Base-by-base conservation (phyloP, 2,113 vertebrate genomes). In the Rhinichthys klamathensis region DNA sequence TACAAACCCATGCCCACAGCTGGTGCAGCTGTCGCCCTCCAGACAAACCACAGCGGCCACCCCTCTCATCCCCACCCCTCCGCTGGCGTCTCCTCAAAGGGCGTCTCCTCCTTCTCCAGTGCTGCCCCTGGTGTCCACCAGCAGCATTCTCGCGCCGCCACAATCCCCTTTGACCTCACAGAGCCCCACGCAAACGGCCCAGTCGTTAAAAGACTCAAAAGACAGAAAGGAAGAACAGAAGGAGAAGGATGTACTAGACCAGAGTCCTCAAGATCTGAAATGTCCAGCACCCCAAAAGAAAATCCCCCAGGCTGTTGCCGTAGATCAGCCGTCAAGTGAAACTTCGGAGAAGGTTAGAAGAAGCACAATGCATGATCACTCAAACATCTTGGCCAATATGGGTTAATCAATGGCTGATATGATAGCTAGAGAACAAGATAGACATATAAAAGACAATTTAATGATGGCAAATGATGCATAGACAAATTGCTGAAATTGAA, bases 81-180 rank as follows among this genome's bases (percentile, higher is more conserved):
- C 89, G 0, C 82, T 91, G 6, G 78, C 91, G 1, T 93, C 93
- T 2, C 90, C 92, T 27, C 90, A 91, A 0, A 85, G 91, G 13
- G 90, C 91, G 0, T 92, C 91, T 0, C 92, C 91, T 13, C 88
- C 86, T 9, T 89, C 89, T 73, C 84, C 25, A 46, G 85, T 86
- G 87, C 90, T 88, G 80, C 84, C 89, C 18, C 77, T 84, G 3
- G 73, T 87, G 67, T 79, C 82, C 56, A 85, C 87, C 54, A 88
- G 77, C 82, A 84, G 76, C 21, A 74, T 41, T 15, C 70, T 86
- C 13, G 83, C 54, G 54, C 83, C 83, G 9, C 76, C 88, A 15
- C 61, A 30, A 75, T 12, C 80, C 21, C 44, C 84, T 78, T 25
- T 90, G 25, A 15, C 74, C 23, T 46, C 90, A 88, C 61, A 84